phyloP scores from a whole-genome alignment of 2,797 vertebrate species.

The Hozukius guyotensis region DNA sequence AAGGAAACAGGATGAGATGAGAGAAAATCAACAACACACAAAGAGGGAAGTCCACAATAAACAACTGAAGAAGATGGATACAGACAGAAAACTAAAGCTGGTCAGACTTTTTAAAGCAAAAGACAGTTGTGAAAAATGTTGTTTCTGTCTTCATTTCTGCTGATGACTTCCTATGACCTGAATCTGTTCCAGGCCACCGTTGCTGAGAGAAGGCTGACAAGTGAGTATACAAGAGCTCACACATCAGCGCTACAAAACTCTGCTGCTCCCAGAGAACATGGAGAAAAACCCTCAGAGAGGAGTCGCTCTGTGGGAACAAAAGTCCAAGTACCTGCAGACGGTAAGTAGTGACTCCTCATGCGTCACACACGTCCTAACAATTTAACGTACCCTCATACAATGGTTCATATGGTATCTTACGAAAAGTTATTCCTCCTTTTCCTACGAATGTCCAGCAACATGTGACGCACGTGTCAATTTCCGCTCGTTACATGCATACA shows the following conservation, averaged over 20 bases:
- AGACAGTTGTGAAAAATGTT: not conserved
- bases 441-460: too few relatives aligned
- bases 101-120: constrained; percentile 60
- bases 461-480: too few relatives aligned
- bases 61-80: constrained; percentile 74
- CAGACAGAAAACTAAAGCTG: constrained; percentile 80
- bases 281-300: constrained; percentile 32
- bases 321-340: constrained; percentile 48
- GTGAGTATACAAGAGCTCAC: constrained; percentile 73
- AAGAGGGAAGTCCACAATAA: constrained; percentile 71
- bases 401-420: too few relatives aligned
- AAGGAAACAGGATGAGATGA: constrained; percentile 78
- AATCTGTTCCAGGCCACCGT: constrained; percentile 78
- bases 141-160: not conserved
- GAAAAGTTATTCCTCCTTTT: too few relatives aligned
- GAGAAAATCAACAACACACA: constrained; percentile 72
- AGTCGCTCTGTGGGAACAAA: not conserved
- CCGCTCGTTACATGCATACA: too few relatives aligned
- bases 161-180: constrained; percentile 7
- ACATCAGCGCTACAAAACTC: constrained; percentile 50
- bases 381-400: not conserved
- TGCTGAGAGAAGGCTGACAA: constrained; percentile 78
- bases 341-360: constrained; percentile 31
- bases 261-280: constrained; percentile 32
- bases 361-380: not conserved